Conservation (phyloP, 2,113 vertebrate genomes). For the Orientallactaga bullata region DNA sequence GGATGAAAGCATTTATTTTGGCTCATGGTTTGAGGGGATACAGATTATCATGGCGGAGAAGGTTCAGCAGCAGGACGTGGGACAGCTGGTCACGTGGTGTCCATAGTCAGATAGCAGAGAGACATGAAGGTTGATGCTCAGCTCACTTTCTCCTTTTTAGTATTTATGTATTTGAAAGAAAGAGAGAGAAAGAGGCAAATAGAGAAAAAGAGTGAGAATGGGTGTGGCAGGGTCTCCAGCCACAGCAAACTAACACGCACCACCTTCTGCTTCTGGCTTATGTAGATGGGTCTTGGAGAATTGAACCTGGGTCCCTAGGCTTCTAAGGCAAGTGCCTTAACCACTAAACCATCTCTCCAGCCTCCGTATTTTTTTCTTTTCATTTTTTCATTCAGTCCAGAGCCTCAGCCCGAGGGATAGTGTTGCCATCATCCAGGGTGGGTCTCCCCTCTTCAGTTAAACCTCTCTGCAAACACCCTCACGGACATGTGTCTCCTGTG, state of each 20-base stretch:
- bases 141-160: background rate
- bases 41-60: no score
- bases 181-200: no score
- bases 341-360: no score
- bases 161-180: no score
- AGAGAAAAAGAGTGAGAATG: no score
- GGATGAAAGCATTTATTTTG: background rate
- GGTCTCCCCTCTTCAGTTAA: background rate
- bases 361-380: no score
- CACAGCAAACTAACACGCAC: no score
- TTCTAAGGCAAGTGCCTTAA: no score
- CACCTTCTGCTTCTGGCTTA: no score
- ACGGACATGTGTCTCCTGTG: background rate
- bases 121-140: background rate
- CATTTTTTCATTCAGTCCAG: background rate
- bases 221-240: no score
- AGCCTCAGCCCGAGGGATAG: background rate
- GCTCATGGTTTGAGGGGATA: background rate
- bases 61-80: fast-evolving
- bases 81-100: background rate
- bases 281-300: no score
- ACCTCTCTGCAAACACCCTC: background rate
- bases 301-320: no score
- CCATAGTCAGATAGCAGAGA: background rate
- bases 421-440: background rate